phyloP scores from a whole-genome alignment of 2,113 vertebrate species.

The Triplophysa dalaica region DNA sequence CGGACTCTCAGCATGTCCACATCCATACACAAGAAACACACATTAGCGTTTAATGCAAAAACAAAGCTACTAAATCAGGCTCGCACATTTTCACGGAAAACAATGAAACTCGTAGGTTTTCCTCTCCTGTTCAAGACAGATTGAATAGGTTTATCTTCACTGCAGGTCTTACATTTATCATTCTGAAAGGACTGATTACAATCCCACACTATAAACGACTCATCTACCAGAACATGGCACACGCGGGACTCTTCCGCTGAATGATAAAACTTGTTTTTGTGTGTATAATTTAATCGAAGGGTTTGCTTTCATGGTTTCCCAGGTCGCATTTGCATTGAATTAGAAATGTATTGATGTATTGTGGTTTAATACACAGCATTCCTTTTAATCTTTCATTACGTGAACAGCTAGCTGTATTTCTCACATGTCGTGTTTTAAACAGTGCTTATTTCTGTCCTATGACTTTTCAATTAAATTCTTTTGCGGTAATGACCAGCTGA shows the following conservation, averaged over 20 bases:
- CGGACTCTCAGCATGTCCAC: slow-evolving; percentile 24
- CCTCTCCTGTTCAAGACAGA: not conserved
- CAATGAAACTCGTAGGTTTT: not conserved
- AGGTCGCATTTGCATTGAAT: not conserved
- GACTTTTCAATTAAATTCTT: too few species aligned
- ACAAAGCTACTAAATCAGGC: slow-evolving; percentile 17
- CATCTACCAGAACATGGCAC: not conserved
- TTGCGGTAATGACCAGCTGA: not conserved
- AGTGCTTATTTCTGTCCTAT: too few species aligned
- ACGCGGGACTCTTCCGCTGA: not conserved
- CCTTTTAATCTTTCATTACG: not conserved
- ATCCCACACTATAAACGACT: not conserved
- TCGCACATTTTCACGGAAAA: not conserved
- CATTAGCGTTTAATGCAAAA: slow-evolving; percentile 26
- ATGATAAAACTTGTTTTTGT: slow-evolving; percentile 1
- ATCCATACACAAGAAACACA: slow-evolving; percentile 12
- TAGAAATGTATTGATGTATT: not conserved
- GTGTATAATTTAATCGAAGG: not conserved
- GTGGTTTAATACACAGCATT: not conserved
- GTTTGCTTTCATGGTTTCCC: slow-evolving; percentile 14
- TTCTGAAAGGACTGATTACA: slow-evolving; percentile 19
- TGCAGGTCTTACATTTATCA: not conserved
- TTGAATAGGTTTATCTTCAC: not conserved
- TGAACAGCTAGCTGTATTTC: not conserved
- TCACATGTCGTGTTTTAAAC: too few species aligned